Base-by-base conservation (phyloP, 92 coral and sea anemone species). In the Bergia sp. region DNA sequence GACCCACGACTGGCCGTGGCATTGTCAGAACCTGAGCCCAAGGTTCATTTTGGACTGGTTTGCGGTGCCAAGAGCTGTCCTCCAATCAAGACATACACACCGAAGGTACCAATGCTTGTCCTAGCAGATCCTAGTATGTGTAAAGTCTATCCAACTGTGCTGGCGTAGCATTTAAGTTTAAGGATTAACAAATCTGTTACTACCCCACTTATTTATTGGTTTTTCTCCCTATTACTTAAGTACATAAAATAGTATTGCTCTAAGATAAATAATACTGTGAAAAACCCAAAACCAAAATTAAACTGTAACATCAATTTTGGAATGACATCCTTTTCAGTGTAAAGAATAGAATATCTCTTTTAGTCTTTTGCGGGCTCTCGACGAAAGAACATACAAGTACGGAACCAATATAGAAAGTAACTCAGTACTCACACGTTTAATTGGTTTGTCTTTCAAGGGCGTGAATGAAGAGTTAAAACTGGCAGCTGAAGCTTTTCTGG, bases 21-120 rank as follows among this genome's bases (percentile, higher is more conserved):
- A 1, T 91, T 97, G 11, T 90, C 91, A 0, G 93, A 90, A 18
- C 95, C 98, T 15, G 99, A 97, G 88, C 98, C 99, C 41, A 91
- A 94, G 95, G 89, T 97, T 29, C 99, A 97, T 79, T 97, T 97
- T 86, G 99, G 97, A 5, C 89, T 97, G 53, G 99, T 97, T 37
- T 97, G 99, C 73, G 99, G 99, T n/a, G 99, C 99, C 1, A 97
- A 97, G 89, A 97, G 99, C 86, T 97, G 99, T 71, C 99, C 99
- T 0, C 99, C 99, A 21, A 95, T 97, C 91, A 97, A 97, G 91
- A 97, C 99, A 1, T 97, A 97, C 91, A 92, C 98, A 3, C 89
- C 97, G 3, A 78, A 96, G 96, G 99, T 97, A 85, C 77, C 29
- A 29, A 29, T 29, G 29, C 29, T 29, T 29, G 29, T 29, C 29